Evolutionary conservation across 2,888 invertebrate genomes (phyloP), one percentile per base, ranked within the genome.

Genomic region (Meiosimyza platycephala): DNA sequence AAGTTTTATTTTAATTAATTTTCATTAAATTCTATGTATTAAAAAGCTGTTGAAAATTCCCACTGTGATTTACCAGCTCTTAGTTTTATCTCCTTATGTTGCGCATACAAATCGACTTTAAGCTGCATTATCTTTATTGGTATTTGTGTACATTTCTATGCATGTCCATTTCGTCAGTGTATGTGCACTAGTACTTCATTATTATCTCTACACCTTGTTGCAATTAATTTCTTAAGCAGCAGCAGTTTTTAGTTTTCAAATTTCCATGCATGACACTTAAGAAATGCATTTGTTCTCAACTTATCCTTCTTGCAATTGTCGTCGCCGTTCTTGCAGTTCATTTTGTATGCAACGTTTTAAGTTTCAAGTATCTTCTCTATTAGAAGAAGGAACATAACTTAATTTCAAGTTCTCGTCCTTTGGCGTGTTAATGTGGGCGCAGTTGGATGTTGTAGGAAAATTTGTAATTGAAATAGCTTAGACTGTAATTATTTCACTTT

Each of bases 391-490:
- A 40, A 40, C 40, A 40, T 9, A 40, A 40, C 9, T 40, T 40
- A 9, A 9, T 40, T 40, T 6, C 40, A 40, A 4, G 0, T 40
- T 9, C 9, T 9, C 9, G 9, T 40, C 40, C 4, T 7, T 40
- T 9, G 40, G 40, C 9, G 9, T 9, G 9, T 40, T 9, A 54
- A 7, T 9, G 16, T n/a, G 16, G 54, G n/a, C n/a, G 54, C 54
- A 22, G 16, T 47, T 22, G 67, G 18, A 76, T 70, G 76, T 71
- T 74, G 65, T 73, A 74, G 71, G 75, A 72, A 75, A 77, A 75
- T 76, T 77, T 75, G 73, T 74, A 77, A 77, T 77, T 77, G 75
- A 77, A 77, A 77, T 77, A 72, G 74, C 72, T 77, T 77, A 71
- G 71, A 77, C 73, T 76, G 77, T 74, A 77, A 77, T 77, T 77